Evolutionary conservation across 1,140 invertebrate genomes (phyloP), one percentile per base, ranked within the genome.

Genomic region (Lepidurus arcticus): DNA sequence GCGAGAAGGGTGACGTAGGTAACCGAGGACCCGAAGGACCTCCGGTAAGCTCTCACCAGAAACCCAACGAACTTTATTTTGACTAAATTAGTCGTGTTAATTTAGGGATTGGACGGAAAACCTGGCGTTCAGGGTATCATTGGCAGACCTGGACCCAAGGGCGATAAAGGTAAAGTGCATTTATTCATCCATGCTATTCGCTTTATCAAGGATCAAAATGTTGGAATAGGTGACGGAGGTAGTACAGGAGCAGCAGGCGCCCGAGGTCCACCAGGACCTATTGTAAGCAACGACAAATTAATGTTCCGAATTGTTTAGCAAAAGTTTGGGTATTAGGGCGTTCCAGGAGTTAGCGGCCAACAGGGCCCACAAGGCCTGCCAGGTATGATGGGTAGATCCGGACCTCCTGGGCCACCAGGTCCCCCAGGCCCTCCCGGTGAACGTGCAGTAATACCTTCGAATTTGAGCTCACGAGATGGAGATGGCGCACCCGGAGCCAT

Each of bases 181-280:
- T 10, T 21, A 13, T 2, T 7, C 26, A 65, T n/a, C n/a, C 2
- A 65, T n/a, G 53, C 10, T 10, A 4, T 65, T 65, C 9, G 13
- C 16, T 7, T n/a, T 65, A n/a, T 65, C 5, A n/a, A 13, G 0
- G 4, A 65, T 21, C 8, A 65, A 65, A 65, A 65, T 65, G 21
- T 16, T 21, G 10, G 16, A 11, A 47, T 47, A 75, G 88, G 88
- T 8, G 82, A 83, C 24, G 85, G 85, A 80, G 89, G 88, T 73
- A 84, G 85, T 26, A 80, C 80, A 78, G 88, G 88, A 21, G 77
- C 82, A 73, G 80, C 81, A 44, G 85, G 87, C 73, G 81, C 83
- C 73, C 84, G 86, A 42, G 86, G 86, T 43, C 80, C 79, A 53
- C 78, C 80, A 77, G 84, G 85, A 8, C 80, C 82, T 42, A 82